Conservation (phyloP, 2,113 vertebrate genomes). For the Chaetura pelagica region DNA sequence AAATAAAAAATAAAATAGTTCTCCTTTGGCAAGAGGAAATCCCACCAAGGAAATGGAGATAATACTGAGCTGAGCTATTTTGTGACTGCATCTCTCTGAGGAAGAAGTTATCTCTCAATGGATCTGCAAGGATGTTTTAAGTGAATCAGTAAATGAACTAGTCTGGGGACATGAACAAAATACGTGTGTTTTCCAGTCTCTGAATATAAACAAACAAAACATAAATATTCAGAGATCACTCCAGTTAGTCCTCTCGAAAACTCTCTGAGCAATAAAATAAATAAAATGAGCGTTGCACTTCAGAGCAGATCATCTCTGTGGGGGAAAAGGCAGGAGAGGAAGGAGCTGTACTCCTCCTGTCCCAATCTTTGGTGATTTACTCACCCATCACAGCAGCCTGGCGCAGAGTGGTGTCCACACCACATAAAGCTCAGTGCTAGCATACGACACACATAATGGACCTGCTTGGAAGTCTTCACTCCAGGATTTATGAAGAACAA, state of each 20-base stretch:
- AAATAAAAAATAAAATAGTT: not conserved
- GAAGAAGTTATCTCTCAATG: constrained; percentile 33
- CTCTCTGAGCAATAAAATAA: constrained; percentile 41
- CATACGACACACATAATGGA: constrained; percentile 56
- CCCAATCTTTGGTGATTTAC: constrained; percentile 36
- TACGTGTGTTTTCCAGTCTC: constrained; percentile 28
- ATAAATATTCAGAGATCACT: constrained; percentile 43
- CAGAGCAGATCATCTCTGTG: not conserved
- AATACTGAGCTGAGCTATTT: constrained; percentile 25
- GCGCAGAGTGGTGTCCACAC: constrained; percentile 51
- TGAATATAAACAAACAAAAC: constrained; percentile 68
- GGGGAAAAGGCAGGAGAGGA: not conserved
- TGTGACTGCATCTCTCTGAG: not conserved
- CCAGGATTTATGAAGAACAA: constrained; percentile 72
- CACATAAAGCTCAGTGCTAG: constrained; percentile 45
- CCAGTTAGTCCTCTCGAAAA: not conserved
- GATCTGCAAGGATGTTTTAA: constrained; percentile 24
- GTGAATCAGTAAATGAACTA: constrained; percentile 31
- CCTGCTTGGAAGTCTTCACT: constrained; percentile 57
- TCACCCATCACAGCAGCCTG: not conserved
- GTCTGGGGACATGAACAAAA: constrained; percentile 45
- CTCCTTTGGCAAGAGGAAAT: constrained; percentile 12
- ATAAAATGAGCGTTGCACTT: not conserved
- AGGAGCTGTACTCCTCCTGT: not conserved
- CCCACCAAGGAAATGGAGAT: not conserved